Evolutionary conservation across 2,113 vertebrate genomes (phyloP).

Genomic region (Pimephales promelas): DNA sequence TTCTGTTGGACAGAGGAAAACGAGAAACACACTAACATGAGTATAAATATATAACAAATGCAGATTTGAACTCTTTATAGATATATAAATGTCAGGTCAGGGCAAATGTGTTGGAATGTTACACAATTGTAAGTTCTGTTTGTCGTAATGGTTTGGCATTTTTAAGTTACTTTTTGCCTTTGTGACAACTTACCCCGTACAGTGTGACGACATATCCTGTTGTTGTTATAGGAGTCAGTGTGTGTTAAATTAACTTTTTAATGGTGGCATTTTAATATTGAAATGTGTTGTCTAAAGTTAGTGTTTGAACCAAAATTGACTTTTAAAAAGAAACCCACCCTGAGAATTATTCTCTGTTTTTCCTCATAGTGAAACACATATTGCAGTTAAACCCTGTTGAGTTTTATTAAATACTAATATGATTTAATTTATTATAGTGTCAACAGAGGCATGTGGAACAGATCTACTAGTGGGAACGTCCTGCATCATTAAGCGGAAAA

Average conservation of each 20-base stretch:
- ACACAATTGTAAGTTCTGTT: neutral
- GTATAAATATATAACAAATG: neutral
- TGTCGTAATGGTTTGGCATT: neutral
- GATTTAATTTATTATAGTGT: neutral
- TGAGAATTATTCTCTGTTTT: neutral
- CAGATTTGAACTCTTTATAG: neutral
- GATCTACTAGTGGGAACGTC: neutral
- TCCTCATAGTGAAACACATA: neutral
- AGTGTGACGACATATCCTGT: neutral
- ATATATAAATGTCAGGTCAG: neutral
- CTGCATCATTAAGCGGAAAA: neutral
- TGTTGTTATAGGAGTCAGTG: neutral
- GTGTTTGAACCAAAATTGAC: neutral
- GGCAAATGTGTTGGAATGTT: neutral
- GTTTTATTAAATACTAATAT: slow-evolving; percentile 1
- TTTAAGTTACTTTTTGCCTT: neutral
- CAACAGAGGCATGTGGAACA: rapidly evolving
- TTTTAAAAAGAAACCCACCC: neutral
- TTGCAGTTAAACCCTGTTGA: neutral
- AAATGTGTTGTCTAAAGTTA: neutral
- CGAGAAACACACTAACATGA: neutral
- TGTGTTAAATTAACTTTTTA: neutral
- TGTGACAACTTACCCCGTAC: neutral
- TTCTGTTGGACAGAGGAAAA: neutral
- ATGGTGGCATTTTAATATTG: no score